Evolutionary conservation across 1,140 invertebrate genomes (phyloP).

Genomic region (Callitettix versicolor): DNA sequence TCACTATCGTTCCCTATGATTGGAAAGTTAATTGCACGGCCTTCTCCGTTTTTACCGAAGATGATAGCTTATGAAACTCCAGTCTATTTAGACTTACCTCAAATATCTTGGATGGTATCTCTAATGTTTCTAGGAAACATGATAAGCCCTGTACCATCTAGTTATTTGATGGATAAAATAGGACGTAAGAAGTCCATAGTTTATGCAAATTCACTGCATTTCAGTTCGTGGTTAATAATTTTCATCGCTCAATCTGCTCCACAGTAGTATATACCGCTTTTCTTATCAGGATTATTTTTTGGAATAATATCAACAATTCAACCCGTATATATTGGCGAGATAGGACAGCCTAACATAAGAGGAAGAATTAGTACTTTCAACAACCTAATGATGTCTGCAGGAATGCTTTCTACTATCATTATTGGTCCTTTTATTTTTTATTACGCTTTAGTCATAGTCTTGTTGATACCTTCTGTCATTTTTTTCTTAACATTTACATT

Average conservation of each 20-base stretch:
- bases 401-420: slow-evolving; percentile 60
- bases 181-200: slow-evolving; percentile 61
- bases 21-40: slow-evolving; percentile 50
- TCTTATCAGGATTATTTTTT: slow-evolving; percentile 41
- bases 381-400: slow-evolving; percentile 56
- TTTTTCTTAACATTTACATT: slow-evolving; percentile 55
- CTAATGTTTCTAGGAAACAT: slow-evolving; percentile 19
- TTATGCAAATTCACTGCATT: slow-evolving; percentile 45
- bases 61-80: slow-evolving; percentile 30
- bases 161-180: slow-evolving; percentile 54
- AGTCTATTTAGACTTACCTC: neutral
- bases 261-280: slow-evolving; percentile 44
- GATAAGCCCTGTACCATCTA: slow-evolving; percentile 15
- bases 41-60: slow-evolving; percentile 52
- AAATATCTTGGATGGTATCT: slow-evolving; percentile 21
- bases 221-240: slow-evolving; percentile 18
- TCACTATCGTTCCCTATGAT: neutral
- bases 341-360: slow-evolving; percentile 47
- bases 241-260: slow-evolving; percentile 7
- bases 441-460: slow-evolving; percentile 49
- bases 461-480: slow-evolving; percentile 44
- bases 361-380: slow-evolving; percentile 53
- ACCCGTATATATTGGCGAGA: too few relatives aligned
- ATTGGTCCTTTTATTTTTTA: slow-evolving; percentile 60
- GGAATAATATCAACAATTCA: slow-evolving; percentile 44